A percentile compares a stretch with the other conserved stretches of the same genome.
phyloP scores from a whole-genome alignment of 2,113 vertebrate genomes.

The Chloropsis hardwickii region DNA sequence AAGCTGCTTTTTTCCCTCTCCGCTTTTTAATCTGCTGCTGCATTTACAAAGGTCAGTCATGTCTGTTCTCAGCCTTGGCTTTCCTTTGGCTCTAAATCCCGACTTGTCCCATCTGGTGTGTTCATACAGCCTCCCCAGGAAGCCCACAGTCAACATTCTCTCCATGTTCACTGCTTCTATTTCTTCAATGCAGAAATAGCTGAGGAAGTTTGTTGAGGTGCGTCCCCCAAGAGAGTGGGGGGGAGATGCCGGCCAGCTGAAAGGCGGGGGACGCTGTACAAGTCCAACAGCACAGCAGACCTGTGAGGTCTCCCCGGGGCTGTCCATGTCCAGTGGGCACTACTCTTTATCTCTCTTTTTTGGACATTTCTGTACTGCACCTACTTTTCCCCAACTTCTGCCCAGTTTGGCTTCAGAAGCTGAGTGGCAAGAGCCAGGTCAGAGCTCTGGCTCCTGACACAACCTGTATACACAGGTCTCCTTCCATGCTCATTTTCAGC shows the following conservation, averaged over 20 bases:
- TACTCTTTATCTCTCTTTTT: neutral
- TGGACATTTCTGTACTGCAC: neutral
- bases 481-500: neutral
- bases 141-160: accelerated
- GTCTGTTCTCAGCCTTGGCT: neutral
- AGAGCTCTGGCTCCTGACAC: neutral
- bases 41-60: neutral
- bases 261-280: too few relatives aligned
- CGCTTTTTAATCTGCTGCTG: neutral
- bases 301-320: neutral
- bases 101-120: neutral
- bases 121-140: neutral
- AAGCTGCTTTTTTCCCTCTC: neutral
- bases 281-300: neutral
- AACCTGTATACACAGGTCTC: neutral
- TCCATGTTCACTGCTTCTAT: accelerated
- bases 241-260: too few relatives aligned
- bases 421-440: neutral
- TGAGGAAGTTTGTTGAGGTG: too few relatives aligned
- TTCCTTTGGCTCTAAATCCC: neutral
- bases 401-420: neutral
- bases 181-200: neutral
- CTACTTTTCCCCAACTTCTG: neutral
- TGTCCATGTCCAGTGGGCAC: neutral
- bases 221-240: too few relatives aligned